Conservation (phyloP, 2,888 invertebrate species). For the Sarcophaga variegata region DNA sequence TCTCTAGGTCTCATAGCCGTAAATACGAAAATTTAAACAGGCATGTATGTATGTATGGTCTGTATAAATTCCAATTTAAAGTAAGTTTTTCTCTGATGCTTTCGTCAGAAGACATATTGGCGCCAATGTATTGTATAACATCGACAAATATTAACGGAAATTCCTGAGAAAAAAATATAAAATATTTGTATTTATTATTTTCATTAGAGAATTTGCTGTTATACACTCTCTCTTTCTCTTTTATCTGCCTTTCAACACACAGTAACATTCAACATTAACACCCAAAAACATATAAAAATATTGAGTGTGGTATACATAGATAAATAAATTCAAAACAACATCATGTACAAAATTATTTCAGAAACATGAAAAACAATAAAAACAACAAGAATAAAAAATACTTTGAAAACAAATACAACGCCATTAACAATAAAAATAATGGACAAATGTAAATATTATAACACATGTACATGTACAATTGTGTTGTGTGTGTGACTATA, state of each 20-base stretch:
- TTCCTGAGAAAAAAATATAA: neutral
- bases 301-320: neutral
- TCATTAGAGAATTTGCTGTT: neutral
- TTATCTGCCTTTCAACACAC: too few species aligned
- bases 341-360: conserved; percentile 22
- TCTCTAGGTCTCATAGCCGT: too few species aligned
- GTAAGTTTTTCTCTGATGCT: too few species aligned
- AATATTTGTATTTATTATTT: conserved; percentile 6
- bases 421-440: conserved; percentile 49
- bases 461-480: too few species aligned
- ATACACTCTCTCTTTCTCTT: too few species aligned
- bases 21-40: too few species aligned
- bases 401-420: conserved; percentile 11
- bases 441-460: neutral
- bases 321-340: conserved; percentile 30
- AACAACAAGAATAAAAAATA: conserved; percentile 20
- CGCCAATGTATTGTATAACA: neutral
- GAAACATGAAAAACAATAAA: neutral
- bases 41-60: too few species aligned
- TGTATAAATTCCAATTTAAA: too few species aligned
- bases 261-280: too few species aligned
- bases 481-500: too few species aligned
- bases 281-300: neutral
- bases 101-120: conserved; percentile 3
- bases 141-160: conserved; percentile 10